phyloP scores from a whole-genome alignment of 2,797 vertebrate species.

The Fistularia tabacaria region DNA sequence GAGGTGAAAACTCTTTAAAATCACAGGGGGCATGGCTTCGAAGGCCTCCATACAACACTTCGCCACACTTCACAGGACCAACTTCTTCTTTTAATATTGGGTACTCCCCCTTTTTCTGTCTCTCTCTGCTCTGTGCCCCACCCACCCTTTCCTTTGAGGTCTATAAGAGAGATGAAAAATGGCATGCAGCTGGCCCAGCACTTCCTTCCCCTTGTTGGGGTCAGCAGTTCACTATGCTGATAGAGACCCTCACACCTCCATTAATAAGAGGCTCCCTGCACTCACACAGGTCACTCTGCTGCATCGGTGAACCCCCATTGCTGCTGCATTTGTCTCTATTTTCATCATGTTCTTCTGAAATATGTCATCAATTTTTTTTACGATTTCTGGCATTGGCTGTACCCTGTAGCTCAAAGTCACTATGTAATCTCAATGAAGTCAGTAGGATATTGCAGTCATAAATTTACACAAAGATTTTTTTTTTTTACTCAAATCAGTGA shows the following conservation, averaged over 20 bases:
- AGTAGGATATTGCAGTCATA: background rate
- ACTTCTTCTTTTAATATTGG: constrained; percentile 45
- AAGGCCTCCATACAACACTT: constrained; percentile 63
- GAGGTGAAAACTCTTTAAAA: constrained; percentile 65
- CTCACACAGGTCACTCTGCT: constrained; percentile 56
- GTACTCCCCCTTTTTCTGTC: constrained; percentile 18
- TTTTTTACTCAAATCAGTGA: too few relatives aligned
- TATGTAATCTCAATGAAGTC: background rate
- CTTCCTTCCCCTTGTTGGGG: constrained; percentile 64
- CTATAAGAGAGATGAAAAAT: constrained; percentile 73
- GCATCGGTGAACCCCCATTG: constrained; percentile 39
- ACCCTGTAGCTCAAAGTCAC: background rate
- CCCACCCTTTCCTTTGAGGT: constrained; percentile 39
- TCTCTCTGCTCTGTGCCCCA: constrained; percentile 11
- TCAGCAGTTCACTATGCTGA: constrained; percentile 73
- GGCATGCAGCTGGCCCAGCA: constrained; percentile 59
- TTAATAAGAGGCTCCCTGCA: constrained; percentile 50
- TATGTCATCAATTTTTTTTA: background rate
- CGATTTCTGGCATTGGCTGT: constrained; percentile 6
- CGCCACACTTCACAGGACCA: constrained; percentile 56
- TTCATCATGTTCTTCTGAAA: constrained; percentile 15
- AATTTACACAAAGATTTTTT: background rate
- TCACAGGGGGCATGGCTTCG: constrained; percentile 56
- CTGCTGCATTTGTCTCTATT: constrained; percentile 29
- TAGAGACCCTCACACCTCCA: constrained; percentile 66